A percentile compares a stretch with the other conserved stretches of the same genome.
phyloP scores from a whole-genome alignment of 2,888 invertebrate genomes.

The Hymenopus coronatus region DNA sequence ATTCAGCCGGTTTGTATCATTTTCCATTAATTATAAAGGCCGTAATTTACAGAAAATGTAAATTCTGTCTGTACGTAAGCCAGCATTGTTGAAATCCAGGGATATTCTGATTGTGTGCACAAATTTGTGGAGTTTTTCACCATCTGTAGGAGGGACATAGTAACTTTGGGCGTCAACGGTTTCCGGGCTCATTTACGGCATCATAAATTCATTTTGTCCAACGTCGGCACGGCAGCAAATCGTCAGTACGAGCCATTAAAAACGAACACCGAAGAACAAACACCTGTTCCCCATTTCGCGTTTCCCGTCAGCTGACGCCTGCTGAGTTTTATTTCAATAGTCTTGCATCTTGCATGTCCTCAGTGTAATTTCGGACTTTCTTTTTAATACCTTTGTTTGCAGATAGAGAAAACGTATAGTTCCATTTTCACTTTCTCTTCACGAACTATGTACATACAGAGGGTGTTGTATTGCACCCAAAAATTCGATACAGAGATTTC shows the following conservation, averaged over 20 bases:
- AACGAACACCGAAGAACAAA: background rate
- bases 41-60: no score
- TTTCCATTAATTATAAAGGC: no score
- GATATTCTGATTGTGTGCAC: no score
- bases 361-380: no score
- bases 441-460: no score
- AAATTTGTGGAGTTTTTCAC: background rate
- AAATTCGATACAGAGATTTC: no score
- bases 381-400: no score
- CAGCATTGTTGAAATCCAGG: no score
- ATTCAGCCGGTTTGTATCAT: no score
- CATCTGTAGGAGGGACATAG: background rate
- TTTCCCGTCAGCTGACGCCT: background rate
- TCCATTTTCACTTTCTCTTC: no score
- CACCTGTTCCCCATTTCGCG: background rate
- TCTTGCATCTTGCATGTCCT: background rate
- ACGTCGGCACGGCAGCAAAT: background rate
- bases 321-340: background rate
- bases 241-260: background rate
- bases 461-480: no score
- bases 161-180: background rate
- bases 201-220: background rate
- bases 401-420: no score
- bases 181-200: background rate
- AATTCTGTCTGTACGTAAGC: fast-evolving